These are phyloP conservation scores for Ctenoplectra terminalis DNA, from an alignment of 1,140 invertebrate species.

Conservation along the genomic window DNA sequence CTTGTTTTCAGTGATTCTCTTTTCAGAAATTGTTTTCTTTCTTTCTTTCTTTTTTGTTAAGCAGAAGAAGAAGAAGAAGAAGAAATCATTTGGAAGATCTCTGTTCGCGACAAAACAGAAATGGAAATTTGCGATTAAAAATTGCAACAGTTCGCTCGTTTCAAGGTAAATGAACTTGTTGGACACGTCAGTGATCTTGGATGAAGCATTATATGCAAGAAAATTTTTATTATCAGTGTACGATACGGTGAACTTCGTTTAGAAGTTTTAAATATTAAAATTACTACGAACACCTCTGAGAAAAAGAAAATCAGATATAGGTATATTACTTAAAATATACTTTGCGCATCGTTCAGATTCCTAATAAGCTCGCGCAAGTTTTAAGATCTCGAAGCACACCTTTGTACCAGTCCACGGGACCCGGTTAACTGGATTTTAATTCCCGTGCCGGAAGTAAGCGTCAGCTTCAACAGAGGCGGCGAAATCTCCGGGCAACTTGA, in stretches of 20 bases:
- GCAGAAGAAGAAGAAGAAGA: not conserved
- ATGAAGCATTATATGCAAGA: not conserved
- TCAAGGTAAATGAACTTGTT: not conserved
- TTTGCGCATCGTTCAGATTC: not conserved
- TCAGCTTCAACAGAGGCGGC: conserved; percentile 24
- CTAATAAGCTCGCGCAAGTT: not conserved
- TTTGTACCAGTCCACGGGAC: not conserved
- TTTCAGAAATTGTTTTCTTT: too few relatives aligned
- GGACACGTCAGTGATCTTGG: not conserved
- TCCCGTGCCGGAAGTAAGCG: conserved; percentile 28
- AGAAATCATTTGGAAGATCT: too few relatives aligned
- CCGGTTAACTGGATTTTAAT: conserved; percentile 46
- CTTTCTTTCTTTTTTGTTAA: too few relatives aligned
- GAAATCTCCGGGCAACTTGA: conserved; percentile 47
- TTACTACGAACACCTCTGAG: too few relatives aligned
- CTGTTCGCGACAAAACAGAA: too few relatives aligned
- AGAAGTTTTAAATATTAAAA: too few relatives aligned
- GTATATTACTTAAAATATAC: not conserved
- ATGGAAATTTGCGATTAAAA: not conserved
- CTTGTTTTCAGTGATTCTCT: not conserved
- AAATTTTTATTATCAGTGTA: not conserved
- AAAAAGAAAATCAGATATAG: too few relatives aligned
- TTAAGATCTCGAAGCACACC: not conserved
- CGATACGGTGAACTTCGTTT: not conserved
- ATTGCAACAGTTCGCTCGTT: not conserved